phyloP scores from a whole-genome alignment of 2,113 vertebrate genomes.

The Cebus imitator region DNA sequence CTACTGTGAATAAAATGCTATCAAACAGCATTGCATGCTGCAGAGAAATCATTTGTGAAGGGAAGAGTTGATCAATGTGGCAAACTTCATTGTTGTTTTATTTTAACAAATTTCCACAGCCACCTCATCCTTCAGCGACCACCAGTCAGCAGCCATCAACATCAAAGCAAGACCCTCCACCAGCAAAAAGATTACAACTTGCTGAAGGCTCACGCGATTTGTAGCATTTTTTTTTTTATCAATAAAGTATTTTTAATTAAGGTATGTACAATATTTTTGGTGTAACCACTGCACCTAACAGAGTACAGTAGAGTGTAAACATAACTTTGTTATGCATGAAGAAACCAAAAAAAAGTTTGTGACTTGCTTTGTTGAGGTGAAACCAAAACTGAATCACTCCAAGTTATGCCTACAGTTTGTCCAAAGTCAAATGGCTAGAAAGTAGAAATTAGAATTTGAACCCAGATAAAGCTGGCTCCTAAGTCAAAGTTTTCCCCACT shows the following conservation, averaged over 20 bases:
- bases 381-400: not conserved
- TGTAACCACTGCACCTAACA: not conserved
- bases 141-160: not conserved
- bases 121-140: not conserved
- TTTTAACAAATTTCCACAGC: not conserved
- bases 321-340: not conserved
- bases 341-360: not conserved
- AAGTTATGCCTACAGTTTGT: not conserved
- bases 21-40: not conserved
- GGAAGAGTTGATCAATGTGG: not conserved
- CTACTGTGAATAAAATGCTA: not conserved
- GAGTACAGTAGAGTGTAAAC: not conserved
- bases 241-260: not conserved
- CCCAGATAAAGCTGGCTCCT: not conserved
- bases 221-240: not conserved
- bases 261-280: not conserved
- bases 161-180: not conserved
- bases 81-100: not conserved
- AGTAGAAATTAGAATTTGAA: not conserved
- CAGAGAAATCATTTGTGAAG: not conserved
- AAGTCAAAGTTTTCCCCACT: not conserved
- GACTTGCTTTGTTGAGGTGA: not conserved
- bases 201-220: not conserved
- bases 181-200: not conserved
- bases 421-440: not conserved